Evolutionary conservation across 2,797 vertebrate genomes (phyloP).

Genomic region (Tragelaphus eurycerus): DNA sequence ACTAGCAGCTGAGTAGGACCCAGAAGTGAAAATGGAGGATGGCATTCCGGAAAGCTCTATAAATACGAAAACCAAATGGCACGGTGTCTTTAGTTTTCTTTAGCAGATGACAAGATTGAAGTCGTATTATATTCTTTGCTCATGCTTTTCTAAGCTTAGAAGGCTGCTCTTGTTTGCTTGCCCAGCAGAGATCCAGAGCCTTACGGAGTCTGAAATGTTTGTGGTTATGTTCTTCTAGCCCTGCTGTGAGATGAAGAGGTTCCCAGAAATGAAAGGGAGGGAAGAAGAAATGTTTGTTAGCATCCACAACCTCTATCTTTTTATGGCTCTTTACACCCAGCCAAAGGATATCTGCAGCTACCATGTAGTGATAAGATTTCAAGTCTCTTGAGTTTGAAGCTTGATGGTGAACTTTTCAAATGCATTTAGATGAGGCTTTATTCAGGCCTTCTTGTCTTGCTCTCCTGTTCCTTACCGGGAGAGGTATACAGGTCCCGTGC

Average conservation of each 20-base stretch:
- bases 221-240: conserved; percentile 49
- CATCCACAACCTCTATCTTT: neutral
- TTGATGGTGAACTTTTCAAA: neutral
- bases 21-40: neutral
- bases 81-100: neutral
- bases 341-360: neutral
- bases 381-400: neutral
- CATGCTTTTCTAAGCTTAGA: neutral
- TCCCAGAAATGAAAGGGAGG: conserved; percentile 48
- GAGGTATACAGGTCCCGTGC: neutral
- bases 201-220: conserved; percentile 1
- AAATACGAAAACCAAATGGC: neutral
- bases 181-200: conserved; percentile 31
- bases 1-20: neutral
- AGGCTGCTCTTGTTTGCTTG: conserved; percentile 47
- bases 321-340: neutral
- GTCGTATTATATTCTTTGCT: conserved; percentile 28
- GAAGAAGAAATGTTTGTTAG: neutral
- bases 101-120: neutral
- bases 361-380: neutral
- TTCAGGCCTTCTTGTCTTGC: neutral
- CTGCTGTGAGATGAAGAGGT: neutral
- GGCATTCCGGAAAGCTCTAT: neutral
- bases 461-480: neutral
- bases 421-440: neutral